phyloP scores from a whole-genome alignment of 2,113 vertebrate genomes.

The Xenopus laevis region DNA sequence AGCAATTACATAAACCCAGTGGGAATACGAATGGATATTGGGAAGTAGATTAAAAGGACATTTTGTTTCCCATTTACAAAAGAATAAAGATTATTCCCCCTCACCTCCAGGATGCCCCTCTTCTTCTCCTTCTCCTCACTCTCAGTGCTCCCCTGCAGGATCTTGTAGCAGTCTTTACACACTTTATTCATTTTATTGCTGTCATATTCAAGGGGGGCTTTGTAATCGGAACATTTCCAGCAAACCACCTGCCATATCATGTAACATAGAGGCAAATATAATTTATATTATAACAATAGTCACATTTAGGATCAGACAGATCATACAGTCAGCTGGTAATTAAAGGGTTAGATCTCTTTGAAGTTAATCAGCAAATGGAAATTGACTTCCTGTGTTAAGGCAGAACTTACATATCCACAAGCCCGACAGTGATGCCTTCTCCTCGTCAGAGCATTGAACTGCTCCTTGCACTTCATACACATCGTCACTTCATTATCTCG shows the following conservation, averaged over 20 bases:
- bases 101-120: slow-evolving; percentile 91
- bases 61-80: no score
- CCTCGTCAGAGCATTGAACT: slow-evolving; percentile 87
- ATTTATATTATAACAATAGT: no score
- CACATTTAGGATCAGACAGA: no score
- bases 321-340: no score
- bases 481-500: slow-evolving; percentile 96
- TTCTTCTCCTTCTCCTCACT: slow-evolving; percentile 80
- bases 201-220: slow-evolving; percentile 86
- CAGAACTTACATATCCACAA: slow-evolving; percentile 81
- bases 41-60: no score
- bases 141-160: slow-evolving; percentile 72
- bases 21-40: no score
- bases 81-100: background rate
- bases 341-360: no score
- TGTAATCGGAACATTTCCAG: slow-evolving; percentile 97
- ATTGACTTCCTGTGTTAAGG: no score
- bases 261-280: slow-evolving; percentile 9
- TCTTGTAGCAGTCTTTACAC: slow-evolving; percentile 86
- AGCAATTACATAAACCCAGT: no score
- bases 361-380: no score
- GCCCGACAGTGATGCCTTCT: slow-evolving; percentile 93
- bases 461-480: slow-evolving; percentile 95
- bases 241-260: slow-evolving; percentile 82
- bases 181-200: slow-evolving; percentile 86